These are phyloP conservation scores for Cyclophora punctaria DNA, from an alignment of 2,888 invertebrate species.

Conservation along the genomic window DNA sequence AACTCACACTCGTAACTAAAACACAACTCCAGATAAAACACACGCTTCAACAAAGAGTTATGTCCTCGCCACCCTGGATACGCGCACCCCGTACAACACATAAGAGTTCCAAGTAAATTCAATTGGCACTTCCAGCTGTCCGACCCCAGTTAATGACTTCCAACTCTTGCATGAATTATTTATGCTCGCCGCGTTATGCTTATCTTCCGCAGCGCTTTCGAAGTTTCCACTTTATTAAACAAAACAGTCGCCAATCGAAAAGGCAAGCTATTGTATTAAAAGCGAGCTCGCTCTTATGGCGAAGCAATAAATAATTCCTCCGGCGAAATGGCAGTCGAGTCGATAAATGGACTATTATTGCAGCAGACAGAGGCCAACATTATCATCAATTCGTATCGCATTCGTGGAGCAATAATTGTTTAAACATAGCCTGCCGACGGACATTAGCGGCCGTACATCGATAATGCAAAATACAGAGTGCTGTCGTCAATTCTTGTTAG, in stretches of 20 bases:
- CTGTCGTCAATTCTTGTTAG: slow-evolving; percentile 38
- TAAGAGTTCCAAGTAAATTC: too few species aligned
- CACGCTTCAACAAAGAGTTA: too few species aligned
- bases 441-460: slow-evolving; percentile 55
- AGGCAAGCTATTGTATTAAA: slow-evolving; percentile 59
- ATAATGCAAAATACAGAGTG: slow-evolving; percentile 48
- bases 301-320: slow-evolving; percentile 65
- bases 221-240: slow-evolving; percentile 64
- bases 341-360: slow-evolving; percentile 71
- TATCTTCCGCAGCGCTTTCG: slow-evolving; percentile 44
- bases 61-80: too few species aligned
- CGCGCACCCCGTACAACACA: too few species aligned
- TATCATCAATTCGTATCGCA: slow-evolving; percentile 69
- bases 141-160: slow-evolving; percentile 57
- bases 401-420: slow-evolving; percentile 66
- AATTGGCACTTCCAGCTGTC: slow-evolving; percentile 40
- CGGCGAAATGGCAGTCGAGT: slow-evolving; percentile 57
- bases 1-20: too few species aligned
- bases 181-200: slow-evolving; percentile 52
- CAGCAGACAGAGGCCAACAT: slow-evolving; percentile 66
- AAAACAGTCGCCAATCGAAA: slow-evolving; percentile 51
- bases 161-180: slow-evolving; percentile 67
- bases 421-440: slow-evolving; percentile 60
- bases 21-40: too few species aligned
- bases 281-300: slow-evolving; percentile 56